Evolutionary conservation across 2,888 invertebrate genomes (phyloP).

Genomic region (Latrodectus hesperus): DNA sequence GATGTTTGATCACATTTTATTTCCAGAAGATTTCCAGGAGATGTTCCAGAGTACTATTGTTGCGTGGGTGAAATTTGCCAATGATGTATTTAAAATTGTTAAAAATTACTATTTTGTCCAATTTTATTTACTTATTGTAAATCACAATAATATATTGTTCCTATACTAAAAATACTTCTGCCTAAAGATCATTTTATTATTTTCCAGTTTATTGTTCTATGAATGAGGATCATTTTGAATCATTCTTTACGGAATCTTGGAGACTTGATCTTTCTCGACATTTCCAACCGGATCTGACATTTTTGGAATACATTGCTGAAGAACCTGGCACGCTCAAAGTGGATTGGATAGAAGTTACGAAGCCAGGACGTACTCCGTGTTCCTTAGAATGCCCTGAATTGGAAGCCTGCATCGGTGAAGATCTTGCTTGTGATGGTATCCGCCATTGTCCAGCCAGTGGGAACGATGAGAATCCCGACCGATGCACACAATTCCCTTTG

Average conservation of each 20-base stretch:
- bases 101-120: too few relatives aligned
- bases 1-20: too few relatives aligned
- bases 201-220: constrained; percentile 47
- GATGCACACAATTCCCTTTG: constrained; percentile 59
- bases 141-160: too few relatives aligned
- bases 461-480: constrained; percentile 78
- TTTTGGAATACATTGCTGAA: constrained; percentile 42
- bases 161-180: too few relatives aligned
- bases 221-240: constrained; percentile 27
- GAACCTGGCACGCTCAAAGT: constrained; percentile 64
- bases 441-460: constrained; percentile 81
- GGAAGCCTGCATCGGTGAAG: constrained; percentile 85
- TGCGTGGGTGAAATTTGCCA: too few relatives aligned
- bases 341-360: constrained; percentile 65
- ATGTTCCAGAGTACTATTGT: too few relatives aligned
- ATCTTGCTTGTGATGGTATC: constrained; percentile 86
- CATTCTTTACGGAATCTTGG: constrained; percentile 56
- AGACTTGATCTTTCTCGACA: constrained; percentile 11
- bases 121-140: too few relatives aligned
- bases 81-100: too few relatives aligned
- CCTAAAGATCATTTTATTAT: background rate
- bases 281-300: constrained; percentile 47
- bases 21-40: too few relatives aligned
- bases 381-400: constrained; percentile 85
- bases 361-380: constrained; percentile 75